phyloP scores from a whole-genome alignment of 2,797 vertebrate genomes.

The Lerista edwardsae region DNA sequence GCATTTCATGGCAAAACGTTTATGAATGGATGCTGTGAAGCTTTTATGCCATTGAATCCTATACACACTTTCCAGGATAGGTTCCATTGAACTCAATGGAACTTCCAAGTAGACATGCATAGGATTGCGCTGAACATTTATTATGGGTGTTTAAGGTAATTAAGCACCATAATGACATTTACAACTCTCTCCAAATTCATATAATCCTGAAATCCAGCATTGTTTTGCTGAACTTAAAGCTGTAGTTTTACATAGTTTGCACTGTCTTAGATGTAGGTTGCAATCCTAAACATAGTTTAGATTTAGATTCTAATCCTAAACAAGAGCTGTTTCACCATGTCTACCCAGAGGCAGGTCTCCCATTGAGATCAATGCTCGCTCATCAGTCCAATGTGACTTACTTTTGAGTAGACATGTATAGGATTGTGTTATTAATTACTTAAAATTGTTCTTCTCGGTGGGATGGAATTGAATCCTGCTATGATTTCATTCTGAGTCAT shows the following conservation, averaged over 20 bases:
- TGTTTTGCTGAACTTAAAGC: conserved; percentile 62
- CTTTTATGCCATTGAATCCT: conserved; percentile 10
- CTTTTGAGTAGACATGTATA: no score
- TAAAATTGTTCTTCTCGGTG: conserved; percentile 38
- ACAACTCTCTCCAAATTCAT: conserved; percentile 23
- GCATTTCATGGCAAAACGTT: conserved; percentile 37
- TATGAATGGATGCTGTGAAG: conserved; percentile 38
- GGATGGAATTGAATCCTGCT: conserved; percentile 50
- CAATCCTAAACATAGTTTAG: neutral
- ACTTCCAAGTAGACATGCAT: no score
- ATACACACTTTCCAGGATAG: no score
- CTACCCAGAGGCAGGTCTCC: no score
- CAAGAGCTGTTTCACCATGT: no score
- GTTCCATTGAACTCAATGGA: no score
- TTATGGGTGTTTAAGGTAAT: conserved; percentile 35
- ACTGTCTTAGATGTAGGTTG: conserved; percentile 39
- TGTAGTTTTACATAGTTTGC: conserved; percentile 38
- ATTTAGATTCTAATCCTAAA: conserved; percentile 11
- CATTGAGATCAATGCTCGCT: no score
- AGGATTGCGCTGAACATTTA: conserved; percentile 11
- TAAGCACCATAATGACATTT: conserved; percentile 30
- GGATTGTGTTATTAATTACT: neutral
- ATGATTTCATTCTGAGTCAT: conserved; percentile 53
- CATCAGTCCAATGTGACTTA: no score
- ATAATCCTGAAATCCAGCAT: conserved; percentile 26